phyloP scores from a whole-genome alignment of 2,888 invertebrate species.

The Anthophora plumipes region DNA sequence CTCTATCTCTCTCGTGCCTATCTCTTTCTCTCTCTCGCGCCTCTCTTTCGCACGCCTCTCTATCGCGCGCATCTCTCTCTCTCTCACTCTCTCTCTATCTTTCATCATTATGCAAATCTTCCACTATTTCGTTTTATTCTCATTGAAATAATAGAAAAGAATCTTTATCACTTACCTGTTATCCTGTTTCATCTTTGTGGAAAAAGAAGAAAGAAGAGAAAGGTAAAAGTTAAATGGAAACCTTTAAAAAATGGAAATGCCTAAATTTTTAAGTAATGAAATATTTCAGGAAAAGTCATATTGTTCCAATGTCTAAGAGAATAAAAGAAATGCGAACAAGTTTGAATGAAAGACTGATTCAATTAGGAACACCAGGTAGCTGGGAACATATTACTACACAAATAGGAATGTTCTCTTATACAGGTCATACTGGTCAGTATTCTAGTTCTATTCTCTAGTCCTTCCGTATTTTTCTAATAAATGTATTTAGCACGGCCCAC shows the following conservation, averaged over 20 bases:
- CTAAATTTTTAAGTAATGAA: constrained; percentile 11
- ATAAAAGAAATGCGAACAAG: constrained; percentile 95
- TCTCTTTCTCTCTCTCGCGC: neutral
- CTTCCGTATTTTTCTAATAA: neutral
- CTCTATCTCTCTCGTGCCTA: neutral
- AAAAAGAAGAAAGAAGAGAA: too few species aligned
- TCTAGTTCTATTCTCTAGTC: constrained; percentile 7
- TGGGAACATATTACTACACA: constrained; percentile 98
- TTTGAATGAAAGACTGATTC: constrained; percentile 90
- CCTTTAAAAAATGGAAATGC: neutral
- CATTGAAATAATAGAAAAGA: too few species aligned
- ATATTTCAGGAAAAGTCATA: constrained; percentile 90
- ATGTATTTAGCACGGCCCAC: too few species aligned
- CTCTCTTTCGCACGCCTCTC: neutral
- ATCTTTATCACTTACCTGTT: neutral
- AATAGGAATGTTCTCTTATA: constrained; percentile 99
- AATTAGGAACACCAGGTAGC: constrained; percentile 93
- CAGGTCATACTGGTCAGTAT: constrained; percentile 92
- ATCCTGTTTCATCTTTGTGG: neutral
- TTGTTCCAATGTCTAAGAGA: constrained; percentile 94
- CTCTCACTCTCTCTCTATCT: neutral
- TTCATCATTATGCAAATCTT: neutral
- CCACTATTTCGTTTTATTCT: neutral
- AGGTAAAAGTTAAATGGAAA: too few species aligned
- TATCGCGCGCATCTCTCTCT: neutral